A percentile compares a stretch with the other conserved stretches of the same genome.
phyloP scores from a whole-genome alignment of 2,888 invertebrate species.

The Acanthosepion lycidas region DNA sequence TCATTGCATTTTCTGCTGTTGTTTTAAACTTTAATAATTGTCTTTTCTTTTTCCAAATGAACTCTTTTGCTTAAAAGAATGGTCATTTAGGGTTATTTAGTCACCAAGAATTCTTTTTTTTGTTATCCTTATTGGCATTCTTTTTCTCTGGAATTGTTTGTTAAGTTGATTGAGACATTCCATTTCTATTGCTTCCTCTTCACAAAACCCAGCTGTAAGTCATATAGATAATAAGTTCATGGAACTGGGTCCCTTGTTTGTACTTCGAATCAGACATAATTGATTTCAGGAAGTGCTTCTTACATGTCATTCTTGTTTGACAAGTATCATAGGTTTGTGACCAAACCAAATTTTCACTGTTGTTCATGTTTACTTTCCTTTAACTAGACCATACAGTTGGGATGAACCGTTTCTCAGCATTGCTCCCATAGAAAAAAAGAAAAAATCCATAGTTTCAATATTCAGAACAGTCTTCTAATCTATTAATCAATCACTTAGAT shows the following conservation, averaged over 20 bases:
- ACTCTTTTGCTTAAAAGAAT: not conserved
- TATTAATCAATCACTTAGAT: no score
- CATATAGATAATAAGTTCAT: not conserved
- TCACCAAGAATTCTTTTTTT: not conserved
- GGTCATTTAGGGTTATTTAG: not conserved
- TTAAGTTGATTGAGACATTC: not conserved
- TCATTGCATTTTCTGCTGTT: not conserved
- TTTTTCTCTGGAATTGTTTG: not conserved
- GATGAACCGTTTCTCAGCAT: not conserved
- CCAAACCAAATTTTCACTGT: not conserved
- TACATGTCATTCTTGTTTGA: not conserved
- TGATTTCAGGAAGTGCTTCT: conserved; percentile 15
- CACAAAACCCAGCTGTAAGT: not conserved
- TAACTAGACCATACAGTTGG: no score
- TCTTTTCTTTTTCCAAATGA: not conserved
- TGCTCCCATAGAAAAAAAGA: not conserved
- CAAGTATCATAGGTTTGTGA: not conserved
- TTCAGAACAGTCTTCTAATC: not conserved
- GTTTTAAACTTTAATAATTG: not conserved
- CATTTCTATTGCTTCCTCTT: not conserved
- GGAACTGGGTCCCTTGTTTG: not conserved
- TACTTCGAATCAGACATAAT: not conserved
- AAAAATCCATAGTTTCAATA: not conserved
- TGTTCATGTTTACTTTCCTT: not conserved
- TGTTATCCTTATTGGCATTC: not conserved